These are phyloP conservation scores for Rhinoptilus africanus DNA, from an alignment of 2,113 vertebrate species.

Conservation along the genomic window DNA sequence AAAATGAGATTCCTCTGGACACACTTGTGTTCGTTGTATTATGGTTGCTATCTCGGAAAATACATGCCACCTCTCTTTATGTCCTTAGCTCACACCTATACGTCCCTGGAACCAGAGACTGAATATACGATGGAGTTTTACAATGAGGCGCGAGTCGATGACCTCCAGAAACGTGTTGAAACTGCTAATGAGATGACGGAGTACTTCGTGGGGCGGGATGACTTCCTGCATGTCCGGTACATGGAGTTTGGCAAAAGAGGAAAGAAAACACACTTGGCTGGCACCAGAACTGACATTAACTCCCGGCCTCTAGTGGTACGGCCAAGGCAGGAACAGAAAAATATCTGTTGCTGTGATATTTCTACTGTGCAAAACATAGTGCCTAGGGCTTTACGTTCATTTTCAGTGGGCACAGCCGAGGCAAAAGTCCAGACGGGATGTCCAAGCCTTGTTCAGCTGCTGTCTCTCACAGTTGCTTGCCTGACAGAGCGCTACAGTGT, in stretches of 20 bases:
- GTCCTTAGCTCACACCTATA: slow-evolving; percentile 78
- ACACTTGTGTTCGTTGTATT: background rate
- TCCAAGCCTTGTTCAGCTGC: background rate
- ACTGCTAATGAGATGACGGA: slow-evolving; percentile 72
- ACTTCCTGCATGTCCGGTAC: slow-evolving; percentile 80
- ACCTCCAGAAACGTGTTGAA: slow-evolving; percentile 75
- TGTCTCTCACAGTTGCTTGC: background rate
- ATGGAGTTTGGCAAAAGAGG: slow-evolving; percentile 46
- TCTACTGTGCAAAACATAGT: background rate
- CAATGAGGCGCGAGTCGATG: slow-evolving; percentile 56
- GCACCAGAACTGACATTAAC: background rate
- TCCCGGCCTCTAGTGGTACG: slow-evolving; percentile 70
- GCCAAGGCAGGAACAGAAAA: background rate
- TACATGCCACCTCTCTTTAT: rapidly evolving
- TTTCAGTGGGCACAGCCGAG: background rate
- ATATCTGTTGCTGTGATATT: background rate
- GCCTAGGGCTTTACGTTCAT: background rate
- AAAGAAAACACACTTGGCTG: background rate
- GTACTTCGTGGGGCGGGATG: slow-evolving; percentile 73
- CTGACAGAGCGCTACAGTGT: background rate
- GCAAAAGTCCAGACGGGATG: background rate
- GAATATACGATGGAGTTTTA: slow-evolving; percentile 84
- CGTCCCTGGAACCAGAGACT: slow-evolving; percentile 57
- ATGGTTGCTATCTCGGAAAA: background rate
- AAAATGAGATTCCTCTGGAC: background rate